Conservation (phyloP, 2,888 invertebrate genomes). For the Cyclophora punctaria region DNA sequence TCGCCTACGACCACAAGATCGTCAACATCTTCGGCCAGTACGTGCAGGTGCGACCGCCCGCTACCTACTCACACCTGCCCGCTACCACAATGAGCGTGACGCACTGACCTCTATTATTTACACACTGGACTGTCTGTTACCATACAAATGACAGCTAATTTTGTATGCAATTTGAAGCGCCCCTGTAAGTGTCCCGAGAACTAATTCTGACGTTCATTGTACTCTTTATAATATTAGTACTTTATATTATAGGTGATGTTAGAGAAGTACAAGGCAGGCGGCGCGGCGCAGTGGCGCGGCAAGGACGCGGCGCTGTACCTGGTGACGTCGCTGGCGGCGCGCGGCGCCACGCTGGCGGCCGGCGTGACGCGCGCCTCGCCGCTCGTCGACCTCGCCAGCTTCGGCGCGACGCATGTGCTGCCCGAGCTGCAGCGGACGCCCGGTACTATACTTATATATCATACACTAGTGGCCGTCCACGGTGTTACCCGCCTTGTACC, state of each 20-base stretch:
- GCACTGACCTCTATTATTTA: too few species aligned
- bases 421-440: constrained; percentile 87
- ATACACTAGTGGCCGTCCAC: too few species aligned
- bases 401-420: constrained; percentile 89
- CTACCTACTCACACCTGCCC: too few species aligned
- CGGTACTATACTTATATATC: constrained; percentile 52
- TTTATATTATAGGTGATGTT: constrained; percentile 77
- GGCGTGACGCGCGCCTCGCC: constrained; percentile 94
- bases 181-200: too few species aligned
- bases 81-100: too few species aligned
- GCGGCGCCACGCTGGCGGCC: constrained; percentile 90
- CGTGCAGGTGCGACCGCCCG: constrained; percentile 76
- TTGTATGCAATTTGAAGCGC: too few species aligned
- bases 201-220: too few species aligned
- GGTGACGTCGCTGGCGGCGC: constrained; percentile 94
- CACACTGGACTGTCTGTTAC: too few species aligned
- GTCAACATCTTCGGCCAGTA: constrained; percentile 92
- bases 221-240: too few species aligned
- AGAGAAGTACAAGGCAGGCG: constrained; percentile 83
- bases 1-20: constrained; percentile 90
- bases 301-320: constrained; percentile 98
- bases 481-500: too few species aligned
- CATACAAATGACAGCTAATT: too few species aligned
- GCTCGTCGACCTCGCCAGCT: constrained; percentile 91
- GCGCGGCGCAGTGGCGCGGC: constrained; percentile 88